phyloP scores from a whole-genome alignment of 2,113 vertebrate genomes.

The Apistogramma diplotaenia region DNA sequence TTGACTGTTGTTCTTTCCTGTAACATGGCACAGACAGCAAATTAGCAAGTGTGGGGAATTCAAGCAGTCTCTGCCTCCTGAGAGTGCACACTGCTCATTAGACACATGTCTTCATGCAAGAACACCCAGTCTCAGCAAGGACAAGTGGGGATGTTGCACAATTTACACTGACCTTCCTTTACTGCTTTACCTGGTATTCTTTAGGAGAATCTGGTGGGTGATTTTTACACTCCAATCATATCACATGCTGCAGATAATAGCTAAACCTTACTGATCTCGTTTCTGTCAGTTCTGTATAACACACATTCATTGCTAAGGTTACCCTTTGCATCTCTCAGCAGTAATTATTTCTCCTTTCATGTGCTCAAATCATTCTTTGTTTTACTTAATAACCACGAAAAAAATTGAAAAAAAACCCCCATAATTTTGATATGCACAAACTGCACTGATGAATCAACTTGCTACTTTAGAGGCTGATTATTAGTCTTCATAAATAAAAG shows the following conservation, averaged over 20 bases:
- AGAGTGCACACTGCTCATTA: constrained; percentile 14
- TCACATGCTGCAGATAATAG: not conserved
- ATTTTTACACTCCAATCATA: not conserved
- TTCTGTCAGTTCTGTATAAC: not conserved
- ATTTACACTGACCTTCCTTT: constrained; percentile 1
- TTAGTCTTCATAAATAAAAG: not conserved
- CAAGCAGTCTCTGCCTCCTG: constrained; percentile 14
- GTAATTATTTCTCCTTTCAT: not conserved
- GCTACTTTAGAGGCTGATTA: not conserved
- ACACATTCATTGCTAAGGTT: not conserved
- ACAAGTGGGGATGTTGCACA: not conserved
- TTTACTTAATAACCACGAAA: not conserved
- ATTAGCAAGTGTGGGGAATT: constrained; percentile 25
- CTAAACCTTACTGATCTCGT: not conserved
- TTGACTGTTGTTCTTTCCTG: constrained; percentile 6
- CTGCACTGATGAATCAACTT: not conserved
- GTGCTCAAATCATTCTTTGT: not conserved
- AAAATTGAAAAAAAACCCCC: too few species aligned
- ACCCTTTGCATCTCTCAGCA: not conserved
- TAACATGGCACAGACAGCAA: constrained; percentile 29
- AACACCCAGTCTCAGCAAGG: not conserved
- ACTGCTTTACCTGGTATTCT: not conserved
- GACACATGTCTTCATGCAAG: not conserved
- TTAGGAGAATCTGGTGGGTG: not conserved
- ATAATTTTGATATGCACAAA: not conserved